Conservation (phyloP, 2,113 vertebrate species). For the Halichoeres trimaculatus region DNA sequence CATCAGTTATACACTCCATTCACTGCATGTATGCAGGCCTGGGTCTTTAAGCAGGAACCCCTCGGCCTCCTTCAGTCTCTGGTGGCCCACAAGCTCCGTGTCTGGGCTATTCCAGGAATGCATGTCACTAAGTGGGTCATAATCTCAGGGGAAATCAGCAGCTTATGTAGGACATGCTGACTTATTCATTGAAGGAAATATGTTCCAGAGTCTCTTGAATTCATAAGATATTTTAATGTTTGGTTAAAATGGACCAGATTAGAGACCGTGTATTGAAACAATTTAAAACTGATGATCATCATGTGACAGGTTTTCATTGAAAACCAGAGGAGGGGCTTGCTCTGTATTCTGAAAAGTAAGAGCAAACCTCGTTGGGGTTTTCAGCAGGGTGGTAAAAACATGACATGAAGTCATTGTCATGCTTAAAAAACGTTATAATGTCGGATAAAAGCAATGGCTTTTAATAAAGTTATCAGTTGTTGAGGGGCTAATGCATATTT, state of each 20-base stretch:
- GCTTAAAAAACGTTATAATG: too few relatives aligned
- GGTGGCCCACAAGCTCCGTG: slow-evolving; percentile 49
- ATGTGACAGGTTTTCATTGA: background rate
- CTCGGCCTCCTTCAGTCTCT: slow-evolving; percentile 35
- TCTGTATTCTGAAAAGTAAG: too few relatives aligned
- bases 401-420: too few relatives aligned
- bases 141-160: slow-evolving; percentile 65
- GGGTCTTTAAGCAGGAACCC: slow-evolving; percentile 18
- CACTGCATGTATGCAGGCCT: slow-evolving; percentile 6
- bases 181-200: slow-evolving; percentile 39
- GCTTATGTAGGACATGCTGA: slow-evolving; percentile 53
- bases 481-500: too few relatives aligned
- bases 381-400: too few relatives aligned
- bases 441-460: too few relatives aligned
- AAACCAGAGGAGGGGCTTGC: background rate
- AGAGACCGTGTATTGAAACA: background rate
- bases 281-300: background rate
- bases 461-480: too few relatives aligned
- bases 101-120: slow-evolving; percentile 76
- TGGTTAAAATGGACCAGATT: background rate
- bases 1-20: background rate
- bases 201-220: slow-evolving; percentile 27
- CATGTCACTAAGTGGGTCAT: slow-evolving; percentile 71
- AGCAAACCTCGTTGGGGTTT: too few relatives aligned
- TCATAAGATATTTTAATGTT: background rate